Base-by-base conservation (phyloP, 2,113 vertebrate genomes). In the Rhabdornis inornatus region DNA sequence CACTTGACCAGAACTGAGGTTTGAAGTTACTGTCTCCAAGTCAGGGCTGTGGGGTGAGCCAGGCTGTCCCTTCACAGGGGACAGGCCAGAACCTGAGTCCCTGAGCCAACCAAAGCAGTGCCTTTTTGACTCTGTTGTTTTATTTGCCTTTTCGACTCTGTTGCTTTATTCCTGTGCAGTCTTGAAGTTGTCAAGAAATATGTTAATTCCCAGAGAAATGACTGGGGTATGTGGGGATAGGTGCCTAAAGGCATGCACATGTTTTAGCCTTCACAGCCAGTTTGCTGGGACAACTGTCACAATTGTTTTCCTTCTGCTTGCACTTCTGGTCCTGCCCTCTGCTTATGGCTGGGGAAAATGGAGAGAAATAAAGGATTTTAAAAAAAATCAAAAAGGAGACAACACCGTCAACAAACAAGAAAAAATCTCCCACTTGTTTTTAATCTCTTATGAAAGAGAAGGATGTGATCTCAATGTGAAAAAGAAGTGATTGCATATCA, bases 251-350 rank as follows among this genome's bases (percentile, higher is more conserved):
- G 47, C 68, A 47, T 12, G 31, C 35, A 35, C 37, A 53, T 82
- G 64, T 90, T 92, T 76, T 39, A 90, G 55, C 50, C 40, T 95
- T 90, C 79, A 20, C 47, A 70, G 64, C 33, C 76, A 59, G 14
- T 83, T 94, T 92, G 76, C 79, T 87, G 87, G 85, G 88, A 95
- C 50, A 78, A 74, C 86, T 92, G 68, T 94, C 83, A 86, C 57
- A 56, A 28, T n/a, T 31, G 47, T 8, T 87, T 77, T 66, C 39
- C 33, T 94, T 80, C 39, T 77, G 4, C 64, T 66, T 49, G 56
- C 27, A 19, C 16, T 88, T 90, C 23, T 94, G 44, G 64, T 83
- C 24, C 30, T 84, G 7, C 16, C 18, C 21, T 85, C 21, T 70
- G 59, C 37, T 86, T 74, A 78, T 63, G 60, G 59, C 71, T 90